These are phyloP conservation scores for Halcyon smyrnensis DNA, from an alignment of 2,797 vertebrate genomes.

Conservation along the genomic window DNA sequence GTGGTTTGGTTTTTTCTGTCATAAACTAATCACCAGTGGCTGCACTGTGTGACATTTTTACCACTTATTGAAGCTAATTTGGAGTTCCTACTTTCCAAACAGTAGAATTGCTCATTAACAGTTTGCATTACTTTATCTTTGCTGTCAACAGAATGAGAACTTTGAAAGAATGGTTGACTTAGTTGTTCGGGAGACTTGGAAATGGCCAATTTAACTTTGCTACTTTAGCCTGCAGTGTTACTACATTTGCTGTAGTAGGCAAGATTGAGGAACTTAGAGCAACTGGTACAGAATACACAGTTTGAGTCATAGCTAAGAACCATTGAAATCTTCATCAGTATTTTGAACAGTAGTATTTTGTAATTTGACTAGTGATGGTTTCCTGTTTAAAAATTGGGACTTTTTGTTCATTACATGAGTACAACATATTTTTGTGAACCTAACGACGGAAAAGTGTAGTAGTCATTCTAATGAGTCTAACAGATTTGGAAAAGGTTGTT, in stretches of 20 bases:
- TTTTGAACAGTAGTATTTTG: not conserved
- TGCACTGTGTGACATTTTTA: not conserved
- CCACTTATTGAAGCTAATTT: not conserved
- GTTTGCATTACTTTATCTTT: not conserved
- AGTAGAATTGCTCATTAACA: not conserved
- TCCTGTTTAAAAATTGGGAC: not conserved
- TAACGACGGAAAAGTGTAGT: not conserved
- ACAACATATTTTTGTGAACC: conserved; percentile 45
- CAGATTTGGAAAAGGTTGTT: conserved; percentile 12
- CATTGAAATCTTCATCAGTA: not conserved
- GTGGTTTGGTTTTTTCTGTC: not conserved
- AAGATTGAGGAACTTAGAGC: not conserved
- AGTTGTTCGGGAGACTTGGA: not conserved
- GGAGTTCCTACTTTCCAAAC: not conserved
- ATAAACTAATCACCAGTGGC: not conserved
- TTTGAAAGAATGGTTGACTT: not conserved
- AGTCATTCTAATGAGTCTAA: not conserved
- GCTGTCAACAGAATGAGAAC: not conserved
- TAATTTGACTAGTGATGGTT: not conserved
- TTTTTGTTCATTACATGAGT: conserved; percentile 20
- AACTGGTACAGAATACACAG: not conserved
- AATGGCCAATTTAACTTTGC: not conserved
- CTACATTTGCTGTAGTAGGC: not conserved
- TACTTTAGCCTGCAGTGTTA: not conserved
- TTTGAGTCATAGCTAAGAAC: not conserved